These are phyloP conservation scores for Hydrotaea cyrtoneurina DNA, from an alignment of 2,888 invertebrate genomes.

Conservation along the genomic window DNA sequence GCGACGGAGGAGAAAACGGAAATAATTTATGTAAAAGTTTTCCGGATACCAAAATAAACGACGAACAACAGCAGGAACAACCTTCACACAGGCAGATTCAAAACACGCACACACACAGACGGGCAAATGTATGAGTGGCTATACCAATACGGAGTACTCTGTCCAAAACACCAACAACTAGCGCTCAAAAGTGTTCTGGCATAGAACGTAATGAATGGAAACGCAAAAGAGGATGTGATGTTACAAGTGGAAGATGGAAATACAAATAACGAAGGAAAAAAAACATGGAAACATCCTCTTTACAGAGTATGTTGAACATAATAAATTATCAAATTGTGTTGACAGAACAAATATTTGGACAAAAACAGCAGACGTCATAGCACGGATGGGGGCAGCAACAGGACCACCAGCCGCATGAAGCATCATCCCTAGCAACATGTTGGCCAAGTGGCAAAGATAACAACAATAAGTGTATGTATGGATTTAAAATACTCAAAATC, in stretches of 20 bases:
- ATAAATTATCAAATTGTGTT: conserved; percentile 35
- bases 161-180: neutral
- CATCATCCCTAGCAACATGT: neutral
- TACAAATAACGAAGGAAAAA: neutral
- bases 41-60: conserved; percentile 6
- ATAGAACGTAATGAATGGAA: neutral
- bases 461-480: neutral
- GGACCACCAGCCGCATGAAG: neutral
- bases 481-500: too few relatives aligned
- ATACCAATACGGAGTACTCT: neutral
- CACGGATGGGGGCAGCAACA: neutral
- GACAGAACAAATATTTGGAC: conserved; percentile 25
- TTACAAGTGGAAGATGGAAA: neutral
- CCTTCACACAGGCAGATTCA: neutral
- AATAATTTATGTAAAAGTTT: conserved; percentile 48
- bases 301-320: conserved; percentile 28
- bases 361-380: neutral
- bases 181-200: neutral
- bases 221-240: neutral
- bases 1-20: conserved; percentile 17
- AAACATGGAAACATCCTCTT: conserved; percentile 8
- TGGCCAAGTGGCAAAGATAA: neutral
- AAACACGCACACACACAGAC: too few relatives aligned
- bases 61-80: neutral
- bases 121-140: neutral